Evolutionary conservation across 2,797 vertebrate species (phyloP).

Genomic region (Chrysocyon brachyurus): DNA sequence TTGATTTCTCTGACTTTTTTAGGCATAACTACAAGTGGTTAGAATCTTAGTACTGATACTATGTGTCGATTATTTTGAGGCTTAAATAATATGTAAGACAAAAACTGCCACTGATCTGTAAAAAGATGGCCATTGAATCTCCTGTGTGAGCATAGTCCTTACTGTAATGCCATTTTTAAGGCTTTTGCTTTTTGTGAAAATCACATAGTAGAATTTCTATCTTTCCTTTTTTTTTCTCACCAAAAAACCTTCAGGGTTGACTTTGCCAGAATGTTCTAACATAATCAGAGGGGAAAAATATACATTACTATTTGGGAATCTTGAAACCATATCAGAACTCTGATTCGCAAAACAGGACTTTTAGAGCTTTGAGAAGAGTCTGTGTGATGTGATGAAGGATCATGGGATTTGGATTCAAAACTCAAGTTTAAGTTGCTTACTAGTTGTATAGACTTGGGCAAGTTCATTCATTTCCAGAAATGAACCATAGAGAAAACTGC

Average conservation of each 20-base stretch:
- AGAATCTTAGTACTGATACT: background rate
- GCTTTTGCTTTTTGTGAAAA: constrained; percentile 54
- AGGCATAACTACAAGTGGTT: background rate
- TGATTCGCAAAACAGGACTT: background rate
- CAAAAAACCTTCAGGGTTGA: background rate
- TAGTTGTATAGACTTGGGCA: background rate
- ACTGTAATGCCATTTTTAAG: constrained; percentile 39
- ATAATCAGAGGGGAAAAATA: background rate
- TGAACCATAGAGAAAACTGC: background rate
- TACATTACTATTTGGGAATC: background rate
- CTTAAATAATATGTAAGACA: constrained; percentile 18
- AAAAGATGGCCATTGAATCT: background rate
- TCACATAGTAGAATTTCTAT: constrained; percentile 20
- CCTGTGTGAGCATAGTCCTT: background rate
- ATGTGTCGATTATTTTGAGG: background rate
- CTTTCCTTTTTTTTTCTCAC: background rate
- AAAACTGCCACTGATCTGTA: background rate
- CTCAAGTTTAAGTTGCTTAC: background rate
- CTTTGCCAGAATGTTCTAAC: background rate
- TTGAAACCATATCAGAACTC: background rate
- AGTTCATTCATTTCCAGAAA: background rate
- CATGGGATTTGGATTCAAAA: background rate
- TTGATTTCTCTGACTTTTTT: constrained; percentile 33
- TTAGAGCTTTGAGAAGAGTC: constrained; percentile 6
- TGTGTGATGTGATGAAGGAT: background rate